These are phyloP conservation scores for Loris lydekkerianus DNA, from an alignment of 2,797 vertebrate species.

Conservation along the genomic window DNA sequence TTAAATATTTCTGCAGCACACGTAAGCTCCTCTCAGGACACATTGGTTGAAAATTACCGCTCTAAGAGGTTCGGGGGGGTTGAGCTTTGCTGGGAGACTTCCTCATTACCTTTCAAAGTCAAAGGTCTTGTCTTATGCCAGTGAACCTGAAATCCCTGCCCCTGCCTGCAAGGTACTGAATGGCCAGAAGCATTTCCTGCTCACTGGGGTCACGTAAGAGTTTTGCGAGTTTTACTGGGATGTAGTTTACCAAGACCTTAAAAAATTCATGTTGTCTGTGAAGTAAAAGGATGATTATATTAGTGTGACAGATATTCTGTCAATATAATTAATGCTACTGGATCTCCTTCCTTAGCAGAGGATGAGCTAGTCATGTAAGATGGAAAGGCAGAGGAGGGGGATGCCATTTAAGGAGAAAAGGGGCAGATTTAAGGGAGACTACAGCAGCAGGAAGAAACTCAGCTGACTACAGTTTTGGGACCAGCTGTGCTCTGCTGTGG, in stretches of 20 bases:
- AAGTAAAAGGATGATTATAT: constrained; percentile 4
- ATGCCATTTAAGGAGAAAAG: background rate
- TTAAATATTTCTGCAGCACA: too few relatives aligned
- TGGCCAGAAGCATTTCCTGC: background rate
- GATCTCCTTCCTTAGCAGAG: background rate
- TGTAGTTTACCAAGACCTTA: background rate
- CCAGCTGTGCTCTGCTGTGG: background rate
- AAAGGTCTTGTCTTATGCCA: background rate
- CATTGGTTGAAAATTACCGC: too few relatives aligned
- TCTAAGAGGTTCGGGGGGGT: background rate
- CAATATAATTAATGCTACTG: background rate
- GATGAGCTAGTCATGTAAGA: background rate
- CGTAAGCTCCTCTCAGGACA: too few relatives aligned
- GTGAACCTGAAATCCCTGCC: background rate
- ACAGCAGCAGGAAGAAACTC: background rate
- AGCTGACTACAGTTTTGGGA: background rate
- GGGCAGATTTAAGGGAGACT: too few relatives aligned
- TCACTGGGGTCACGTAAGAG: background rate
- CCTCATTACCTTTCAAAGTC: background rate
- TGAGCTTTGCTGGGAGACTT: background rate
- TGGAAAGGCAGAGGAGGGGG: background rate
- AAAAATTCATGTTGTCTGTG: background rate
- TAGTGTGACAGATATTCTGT: background rate
- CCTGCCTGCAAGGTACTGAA: background rate
- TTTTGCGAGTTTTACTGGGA: background rate